A percentile compares a stretch with the other conserved stretches of the same genome.
Conservation (phyloP, 2,888 invertebrate species). For the Acronicta aceris region DNA sequence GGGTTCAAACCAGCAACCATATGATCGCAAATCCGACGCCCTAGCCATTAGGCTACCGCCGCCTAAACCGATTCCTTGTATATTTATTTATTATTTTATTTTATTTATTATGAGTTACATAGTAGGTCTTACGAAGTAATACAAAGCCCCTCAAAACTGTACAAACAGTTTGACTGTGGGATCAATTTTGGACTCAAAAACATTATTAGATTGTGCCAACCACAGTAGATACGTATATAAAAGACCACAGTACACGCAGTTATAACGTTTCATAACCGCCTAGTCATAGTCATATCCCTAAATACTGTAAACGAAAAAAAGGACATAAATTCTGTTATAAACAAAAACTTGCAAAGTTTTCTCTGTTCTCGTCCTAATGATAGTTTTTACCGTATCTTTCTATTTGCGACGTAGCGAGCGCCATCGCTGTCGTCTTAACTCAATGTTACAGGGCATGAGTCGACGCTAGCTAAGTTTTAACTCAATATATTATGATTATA, state of each 20-base stretch:
- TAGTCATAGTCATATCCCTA: slow-evolving; percentile 28
- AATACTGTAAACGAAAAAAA: slow-evolving; percentile 44
- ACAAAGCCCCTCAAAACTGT: no score
- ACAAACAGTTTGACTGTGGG: no score
- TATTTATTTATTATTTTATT: no score
- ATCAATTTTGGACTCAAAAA: no score
- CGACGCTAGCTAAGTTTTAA: slow-evolving; percentile 45
- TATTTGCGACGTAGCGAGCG: slow-evolving; percentile 50
- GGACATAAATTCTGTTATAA: slow-evolving; percentile 41
- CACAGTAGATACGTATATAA: no score
- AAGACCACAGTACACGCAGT: background rate
- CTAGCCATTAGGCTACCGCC: no score
- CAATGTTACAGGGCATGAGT: slow-evolving; percentile 45
- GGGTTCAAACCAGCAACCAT: no score
- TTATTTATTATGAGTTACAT: no score
- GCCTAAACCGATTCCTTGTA: no score
- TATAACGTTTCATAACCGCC: slow-evolving; percentile 8
- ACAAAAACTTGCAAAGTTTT: slow-evolving; percentile 43
- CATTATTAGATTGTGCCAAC: no score
- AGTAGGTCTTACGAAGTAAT: no score
- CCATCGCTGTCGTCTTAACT: slow-evolving; percentile 60
- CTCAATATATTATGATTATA: slow-evolving; percentile 44
- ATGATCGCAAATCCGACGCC: no score
- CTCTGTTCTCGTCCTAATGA: slow-evolving; percentile 61
- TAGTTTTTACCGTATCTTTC: slow-evolving; percentile 68